Base-by-base conservation (phyloP, 2,888 invertebrate species). In the Apodemia duryi region DNA sequence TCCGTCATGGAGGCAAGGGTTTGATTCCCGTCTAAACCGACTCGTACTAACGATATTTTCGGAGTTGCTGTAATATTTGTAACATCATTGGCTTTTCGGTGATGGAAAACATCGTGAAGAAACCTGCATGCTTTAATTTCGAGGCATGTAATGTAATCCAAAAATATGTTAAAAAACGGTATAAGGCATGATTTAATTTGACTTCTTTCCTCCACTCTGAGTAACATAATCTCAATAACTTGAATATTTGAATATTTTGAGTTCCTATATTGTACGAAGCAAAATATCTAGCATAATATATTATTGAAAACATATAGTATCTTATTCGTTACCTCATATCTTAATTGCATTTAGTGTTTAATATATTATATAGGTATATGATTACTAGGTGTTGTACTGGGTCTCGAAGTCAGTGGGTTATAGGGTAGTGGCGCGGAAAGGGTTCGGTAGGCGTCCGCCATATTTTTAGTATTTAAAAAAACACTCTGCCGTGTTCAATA, bases 281-380 rank as follows among this genome's bases (percentile, higher is more conserved):
- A 54, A 54, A 54, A 54, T 54, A 54, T 52, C 52, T 28, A 52
- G 28, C 52, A 52, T 52, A 52, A 28, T 52, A 52, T 54, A 10
- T 29, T 11, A 54, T 29, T 54, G 54, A 28, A 54, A 28, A 54
- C 54, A 4, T 13, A 32, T 11, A 54, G 54, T 54, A 54, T 54
- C 32, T 54, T 46, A 46, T 10, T 54, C 11, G 10, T 54, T 54
- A 54, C 29, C 54, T 54, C 54, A 29, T 54, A 54, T 28, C 32
- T 54, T 1, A 28, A 32, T 54, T 28, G 29, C 54, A 54, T 54
- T 29, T 54, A 32, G 43, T 46, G 46, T 28, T 13, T 52, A 52
- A 9, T 52, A 28, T 28, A 21, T 51, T 52, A 49, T 49, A 28
- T 21, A 21, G 21, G 9, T 52, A 52, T 9, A 21, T 52, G n/a